Conservation (phyloP, 2,797 vertebrate genomes). For the Knipowitschia caucasica region DNA sequence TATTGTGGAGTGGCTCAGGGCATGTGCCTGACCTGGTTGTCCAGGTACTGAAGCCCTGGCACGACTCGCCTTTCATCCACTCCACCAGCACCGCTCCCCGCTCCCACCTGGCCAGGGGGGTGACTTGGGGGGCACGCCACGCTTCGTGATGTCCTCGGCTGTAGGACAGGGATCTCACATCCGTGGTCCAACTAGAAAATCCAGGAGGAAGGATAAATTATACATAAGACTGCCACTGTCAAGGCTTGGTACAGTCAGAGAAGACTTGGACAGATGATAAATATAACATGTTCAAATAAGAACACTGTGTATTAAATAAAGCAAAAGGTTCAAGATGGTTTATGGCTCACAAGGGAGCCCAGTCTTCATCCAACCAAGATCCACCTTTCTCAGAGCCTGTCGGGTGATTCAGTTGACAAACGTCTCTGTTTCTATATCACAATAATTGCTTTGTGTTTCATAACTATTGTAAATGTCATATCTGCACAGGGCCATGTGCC, state of each 20-base stretch:
- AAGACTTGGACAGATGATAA: neutral
- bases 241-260: too few relatives aligned
- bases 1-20: conserved; percentile 50
- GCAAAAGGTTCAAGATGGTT: too few relatives aligned
- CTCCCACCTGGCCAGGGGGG: conserved; percentile 93
- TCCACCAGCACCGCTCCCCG: conserved; percentile 82
- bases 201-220: conserved; percentile 2
- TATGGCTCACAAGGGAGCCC: too few relatives aligned
- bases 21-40: conserved; percentile 86
- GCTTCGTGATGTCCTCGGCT: conserved; percentile 71
- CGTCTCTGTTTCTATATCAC: too few relatives aligned
- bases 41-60: conserved; percentile 95
- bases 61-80: conserved; percentile 85
- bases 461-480: too few relatives aligned
- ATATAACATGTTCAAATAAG: neutral
- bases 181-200: conserved; percentile 67
- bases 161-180: conserved; percentile 65
- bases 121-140: conserved; percentile 68
- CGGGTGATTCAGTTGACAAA: too few relatives aligned
- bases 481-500: too few relatives aligned
- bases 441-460: too few relatives aligned
- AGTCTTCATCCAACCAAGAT: too few relatives aligned
- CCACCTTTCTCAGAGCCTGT: too few relatives aligned
- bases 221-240: conserved; percentile 1
- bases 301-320: too few relatives aligned